Conservation (phyloP, 2,888 invertebrate genomes). For the Apotomis capreana region DNA sequence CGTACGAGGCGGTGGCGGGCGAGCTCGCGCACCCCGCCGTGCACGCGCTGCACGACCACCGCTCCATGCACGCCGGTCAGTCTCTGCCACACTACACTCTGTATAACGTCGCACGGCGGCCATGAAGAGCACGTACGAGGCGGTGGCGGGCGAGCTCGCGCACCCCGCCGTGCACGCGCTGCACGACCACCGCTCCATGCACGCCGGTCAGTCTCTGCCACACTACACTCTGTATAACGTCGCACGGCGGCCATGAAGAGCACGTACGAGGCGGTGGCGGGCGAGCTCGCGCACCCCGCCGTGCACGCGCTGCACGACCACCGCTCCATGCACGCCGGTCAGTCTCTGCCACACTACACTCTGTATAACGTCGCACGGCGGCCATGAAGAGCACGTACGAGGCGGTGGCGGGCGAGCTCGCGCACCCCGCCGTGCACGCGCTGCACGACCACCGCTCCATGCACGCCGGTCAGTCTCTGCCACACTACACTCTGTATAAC, state of each 20-base stretch:
- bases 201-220: background rate
- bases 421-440: background rate
- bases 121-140: too few species aligned
- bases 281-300: too few species aligned
- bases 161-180: background rate
- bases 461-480: background rate
- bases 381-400: too few species aligned
- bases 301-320: background rate
- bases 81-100: background rate
- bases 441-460: background rate
- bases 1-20: too few species aligned
- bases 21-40: too few species aligned
- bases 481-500: too few species aligned
- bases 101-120: too few species aligned
- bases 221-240: background rate
- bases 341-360: background rate
- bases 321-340: background rate
- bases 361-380: too few species aligned
- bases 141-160: too few species aligned
- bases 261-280: too few species aligned
- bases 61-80: background rate
- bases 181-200: background rate
- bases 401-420: too few species aligned
- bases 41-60: background rate
- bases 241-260: too few species aligned